Evolutionary conservation across 2,113 vertebrate genomes (phyloP).

Genomic region (Lanius collurio): DNA sequence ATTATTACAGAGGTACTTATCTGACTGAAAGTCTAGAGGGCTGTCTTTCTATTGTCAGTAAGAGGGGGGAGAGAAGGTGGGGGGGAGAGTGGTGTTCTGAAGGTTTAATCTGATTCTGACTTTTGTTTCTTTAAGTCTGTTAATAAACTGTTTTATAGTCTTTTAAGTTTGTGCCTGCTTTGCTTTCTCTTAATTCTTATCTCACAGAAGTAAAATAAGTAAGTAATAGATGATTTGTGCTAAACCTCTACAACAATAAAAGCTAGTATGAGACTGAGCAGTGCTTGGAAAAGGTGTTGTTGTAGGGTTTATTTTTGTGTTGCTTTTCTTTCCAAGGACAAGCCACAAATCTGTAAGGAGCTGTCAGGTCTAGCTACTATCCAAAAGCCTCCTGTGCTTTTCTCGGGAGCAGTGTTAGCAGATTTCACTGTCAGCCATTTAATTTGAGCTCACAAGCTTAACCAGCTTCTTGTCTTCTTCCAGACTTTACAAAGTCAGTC

Average conservation of each 20-base stretch:
- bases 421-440: conserved; percentile 34
- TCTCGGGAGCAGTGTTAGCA: background rate
- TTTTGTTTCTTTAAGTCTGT: no score
- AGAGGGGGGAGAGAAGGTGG: no score
- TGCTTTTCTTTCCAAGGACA: background rate
- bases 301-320: background rate
- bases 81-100: no score
- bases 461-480: conserved; percentile 18
- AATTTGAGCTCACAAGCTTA: conserved; percentile 14
- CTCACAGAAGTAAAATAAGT: no score
- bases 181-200: no score
- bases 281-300: background rate
- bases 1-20: no score
- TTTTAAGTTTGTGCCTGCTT: no score
- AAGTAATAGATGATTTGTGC: no score
- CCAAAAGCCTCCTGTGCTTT: background rate
- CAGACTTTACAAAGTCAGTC: background rate
- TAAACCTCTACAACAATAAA: background rate
- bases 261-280: background rate
- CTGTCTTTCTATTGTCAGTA: no score
- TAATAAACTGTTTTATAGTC: no score
- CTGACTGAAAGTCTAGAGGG: no score
- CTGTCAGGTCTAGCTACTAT: background rate
- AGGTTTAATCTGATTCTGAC: no score
- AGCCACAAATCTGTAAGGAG: background rate